phyloP scores from a whole-genome alignment of 2,797 vertebrate genomes.

The Enteromius thamalakanensis region DNA sequence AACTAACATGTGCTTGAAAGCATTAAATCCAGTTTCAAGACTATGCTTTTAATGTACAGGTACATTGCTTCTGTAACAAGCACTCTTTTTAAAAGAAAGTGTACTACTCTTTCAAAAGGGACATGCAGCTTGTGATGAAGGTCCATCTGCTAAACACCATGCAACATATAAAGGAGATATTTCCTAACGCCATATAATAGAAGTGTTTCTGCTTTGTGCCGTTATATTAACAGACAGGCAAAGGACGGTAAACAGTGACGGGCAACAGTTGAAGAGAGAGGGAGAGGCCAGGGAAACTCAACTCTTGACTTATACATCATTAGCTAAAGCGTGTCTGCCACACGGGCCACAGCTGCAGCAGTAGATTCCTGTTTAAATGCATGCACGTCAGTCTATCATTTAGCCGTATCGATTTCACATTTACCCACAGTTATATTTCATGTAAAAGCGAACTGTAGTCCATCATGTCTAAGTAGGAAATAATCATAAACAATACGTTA shows the following conservation, averaged over 20 bases:
- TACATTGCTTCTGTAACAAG: background rate
- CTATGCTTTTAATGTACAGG: background rate
- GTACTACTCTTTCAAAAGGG: too few species aligned
- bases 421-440: background rate
- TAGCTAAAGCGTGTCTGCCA: background rate
- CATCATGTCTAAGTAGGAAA: background rate
- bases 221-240: too few species aligned
- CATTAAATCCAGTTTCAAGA: background rate
- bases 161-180: too few species aligned
- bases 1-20: background rate
- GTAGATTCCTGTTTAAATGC: background rate
- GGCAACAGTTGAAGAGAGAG: background rate
- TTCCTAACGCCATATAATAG: too few species aligned
- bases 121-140: too few species aligned
- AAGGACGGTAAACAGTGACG: background rate
- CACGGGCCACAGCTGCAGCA: background rate
- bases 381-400: background rate
- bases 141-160: too few species aligned
- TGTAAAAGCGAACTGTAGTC: background rate
- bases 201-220: too few species aligned
- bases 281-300: background rate
- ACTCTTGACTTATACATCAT: background rate
- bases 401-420: background rate
- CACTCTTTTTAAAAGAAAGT: background rate
- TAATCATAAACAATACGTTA: background rate